phyloP scores from a whole-genome alignment of 2,797 vertebrate genomes.

The Betta splendens region DNA sequence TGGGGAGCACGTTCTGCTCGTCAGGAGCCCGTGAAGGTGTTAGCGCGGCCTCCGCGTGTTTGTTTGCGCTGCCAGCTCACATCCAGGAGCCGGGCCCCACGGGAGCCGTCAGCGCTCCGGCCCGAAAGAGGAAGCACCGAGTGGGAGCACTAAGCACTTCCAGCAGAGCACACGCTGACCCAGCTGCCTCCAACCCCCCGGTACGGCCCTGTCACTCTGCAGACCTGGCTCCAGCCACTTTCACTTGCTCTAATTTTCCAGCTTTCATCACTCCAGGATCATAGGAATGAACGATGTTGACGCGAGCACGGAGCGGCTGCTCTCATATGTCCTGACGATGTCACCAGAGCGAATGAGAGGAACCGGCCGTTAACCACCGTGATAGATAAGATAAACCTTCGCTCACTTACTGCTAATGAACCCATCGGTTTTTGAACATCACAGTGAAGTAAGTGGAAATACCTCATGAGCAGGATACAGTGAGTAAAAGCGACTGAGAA shows the following conservation, averaged over 20 bases:
- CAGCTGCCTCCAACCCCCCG: constrained; percentile 17
- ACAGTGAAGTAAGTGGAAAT: too few relatives aligned
- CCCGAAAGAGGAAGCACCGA: constrained; percentile 75
- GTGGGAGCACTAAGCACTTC: constrained; percentile 60
- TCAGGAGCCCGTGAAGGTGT: constrained; percentile 60
- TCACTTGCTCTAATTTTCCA: neutral
- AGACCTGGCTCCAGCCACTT: neutral
- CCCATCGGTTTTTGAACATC: too few relatives aligned
- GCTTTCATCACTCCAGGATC: neutral
- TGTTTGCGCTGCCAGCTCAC: constrained; percentile 79
- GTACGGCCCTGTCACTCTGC: constrained; percentile 21
- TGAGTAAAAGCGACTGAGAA: too few relatives aligned
- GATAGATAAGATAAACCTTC: too few relatives aligned
- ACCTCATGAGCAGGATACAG: too few relatives aligned
- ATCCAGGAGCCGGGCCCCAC: constrained; percentile 72
- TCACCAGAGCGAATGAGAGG: too few relatives aligned
- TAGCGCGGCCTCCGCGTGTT: constrained; percentile 70
- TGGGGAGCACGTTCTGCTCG: constrained; percentile 4
- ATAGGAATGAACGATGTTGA: too few relatives aligned
- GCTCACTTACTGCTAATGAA: too few relatives aligned
- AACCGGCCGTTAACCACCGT: too few relatives aligned
- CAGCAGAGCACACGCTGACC: constrained; percentile 50
- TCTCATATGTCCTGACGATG: too few relatives aligned
- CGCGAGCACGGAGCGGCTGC: too few relatives aligned
- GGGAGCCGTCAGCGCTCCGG: constrained; percentile 71